These are phyloP conservation scores for Anabacerthia variegaticeps DNA, from an alignment of 2,797 vertebrate species.

Conservation along the genomic window DNA sequence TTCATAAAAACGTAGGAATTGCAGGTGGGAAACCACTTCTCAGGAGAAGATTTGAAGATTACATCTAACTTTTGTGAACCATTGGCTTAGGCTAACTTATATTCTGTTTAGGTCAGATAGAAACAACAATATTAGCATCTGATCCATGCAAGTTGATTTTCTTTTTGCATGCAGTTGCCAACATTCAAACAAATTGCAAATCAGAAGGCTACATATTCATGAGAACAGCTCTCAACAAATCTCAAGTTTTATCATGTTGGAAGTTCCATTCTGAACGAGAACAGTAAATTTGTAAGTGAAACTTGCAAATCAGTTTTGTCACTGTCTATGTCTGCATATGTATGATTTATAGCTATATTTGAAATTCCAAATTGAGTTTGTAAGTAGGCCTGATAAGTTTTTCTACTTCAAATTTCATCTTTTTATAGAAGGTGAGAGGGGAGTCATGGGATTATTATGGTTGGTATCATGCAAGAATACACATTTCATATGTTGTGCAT, in stretches of 20 bases:
- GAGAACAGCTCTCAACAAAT: neutral
- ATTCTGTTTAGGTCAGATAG: neutral
- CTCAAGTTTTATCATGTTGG: neutral
- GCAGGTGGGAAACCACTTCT: neutral
- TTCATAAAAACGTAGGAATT: neutral
- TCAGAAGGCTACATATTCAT: conserved; percentile 24
- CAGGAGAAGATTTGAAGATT: neutral
- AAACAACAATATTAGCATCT: neutral
- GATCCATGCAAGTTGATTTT: neutral
- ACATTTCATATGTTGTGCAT: neutral
- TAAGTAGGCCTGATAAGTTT: conserved; percentile 30
- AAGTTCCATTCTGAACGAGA: conserved; percentile 18
- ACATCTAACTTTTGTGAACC: neutral
- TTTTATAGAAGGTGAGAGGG: neutral
- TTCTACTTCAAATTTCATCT: neutral
- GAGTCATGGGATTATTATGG: neutral
- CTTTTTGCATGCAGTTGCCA: neutral
- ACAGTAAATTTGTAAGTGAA: conserved; percentile 38
- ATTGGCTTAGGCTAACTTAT: neutral
- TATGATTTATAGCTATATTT: neutral
- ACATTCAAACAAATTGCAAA: neutral
- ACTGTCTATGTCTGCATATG: neutral
- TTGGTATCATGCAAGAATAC: neutral
- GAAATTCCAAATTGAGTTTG: conserved; percentile 14
- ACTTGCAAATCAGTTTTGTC: conserved; percentile 46